Evolutionary conservation across 2,797 vertebrate species (phyloP).

Genomic region (Fundulus diaphanus): DNA sequence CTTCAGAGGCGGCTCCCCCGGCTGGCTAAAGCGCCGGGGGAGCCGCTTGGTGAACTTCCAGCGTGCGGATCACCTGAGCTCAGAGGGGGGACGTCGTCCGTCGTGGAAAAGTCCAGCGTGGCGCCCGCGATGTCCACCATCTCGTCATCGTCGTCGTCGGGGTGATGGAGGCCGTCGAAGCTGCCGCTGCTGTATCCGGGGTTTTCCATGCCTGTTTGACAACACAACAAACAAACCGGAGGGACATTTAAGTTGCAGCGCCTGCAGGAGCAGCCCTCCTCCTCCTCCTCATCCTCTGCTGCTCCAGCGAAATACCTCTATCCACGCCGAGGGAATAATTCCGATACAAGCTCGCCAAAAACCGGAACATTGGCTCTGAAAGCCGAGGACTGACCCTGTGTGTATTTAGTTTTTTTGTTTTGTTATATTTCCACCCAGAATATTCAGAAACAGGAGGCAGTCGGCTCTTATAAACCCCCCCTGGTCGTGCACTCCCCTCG

Average conservation of each 20-base stretch:
- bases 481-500: background rate
- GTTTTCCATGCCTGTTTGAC: slow-evolving; percentile 82
- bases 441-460: background rate
- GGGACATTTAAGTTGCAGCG: background rate
- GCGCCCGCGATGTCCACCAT: slow-evolving; percentile 91
- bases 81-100: slow-evolving; percentile 89
- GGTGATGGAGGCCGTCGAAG: slow-evolving; percentile 79
- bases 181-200: slow-evolving; percentile 81
- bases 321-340: background rate
- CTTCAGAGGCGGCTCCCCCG: no score
- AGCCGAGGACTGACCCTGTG: background rate
- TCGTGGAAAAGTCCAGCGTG: slow-evolving; percentile 86
- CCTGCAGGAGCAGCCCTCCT: background rate
- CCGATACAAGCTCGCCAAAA: background rate
- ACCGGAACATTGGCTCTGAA: slow-evolving; percentile 32
- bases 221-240: background rate
- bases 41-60: no score
- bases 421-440: background rate
- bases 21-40: no score
- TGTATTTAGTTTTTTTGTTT: no score
- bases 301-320: slow-evolving; percentile 29
- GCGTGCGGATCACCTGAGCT: slow-evolving; percentile 70
- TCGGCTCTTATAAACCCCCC: background rate
- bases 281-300: no score
- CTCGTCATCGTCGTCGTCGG: slow-evolving; percentile 91